Conservation (phyloP, 1,140 invertebrate genomes). For the Musca vetustissima region DNA sequence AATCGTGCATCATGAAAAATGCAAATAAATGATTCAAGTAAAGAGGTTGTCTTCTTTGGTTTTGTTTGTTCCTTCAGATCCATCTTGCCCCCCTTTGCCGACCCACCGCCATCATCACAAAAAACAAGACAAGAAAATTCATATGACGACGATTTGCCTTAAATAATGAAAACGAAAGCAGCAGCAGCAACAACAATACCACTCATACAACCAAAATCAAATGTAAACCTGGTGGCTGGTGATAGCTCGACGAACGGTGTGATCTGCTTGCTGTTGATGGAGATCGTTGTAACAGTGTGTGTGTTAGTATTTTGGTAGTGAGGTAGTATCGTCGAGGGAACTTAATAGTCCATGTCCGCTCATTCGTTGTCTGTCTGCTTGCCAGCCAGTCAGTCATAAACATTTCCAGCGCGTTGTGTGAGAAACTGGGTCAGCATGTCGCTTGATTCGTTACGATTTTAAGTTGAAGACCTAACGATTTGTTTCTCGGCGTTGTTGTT, state of each 20-base stretch:
- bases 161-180: conserved; percentile 14
- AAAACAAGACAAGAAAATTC: too few relatives aligned
- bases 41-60: not conserved
- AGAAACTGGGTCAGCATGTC: conserved; percentile 23
- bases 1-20: conserved; percentile 20
- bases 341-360: too few relatives aligned
- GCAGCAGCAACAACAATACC: too few relatives aligned
- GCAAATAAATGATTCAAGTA: conserved; percentile 15
- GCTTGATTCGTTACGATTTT: conserved; percentile 21
- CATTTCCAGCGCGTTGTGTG: conserved; percentile 18
- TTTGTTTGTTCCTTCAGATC: not conserved
- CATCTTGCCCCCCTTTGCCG: too few relatives aligned
- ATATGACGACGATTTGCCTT: not conserved
- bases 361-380: too few relatives aligned
- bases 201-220: not conserved
- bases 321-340: too few relatives aligned
- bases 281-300: too few relatives aligned
- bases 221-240: not conserved
- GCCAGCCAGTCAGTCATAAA: not conserved
- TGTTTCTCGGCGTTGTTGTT: not conserved
- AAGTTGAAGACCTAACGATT: too few relatives aligned
- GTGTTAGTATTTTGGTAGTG: too few relatives aligned
- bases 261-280: not conserved
- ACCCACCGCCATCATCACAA: too few relatives aligned
- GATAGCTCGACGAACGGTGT: not conserved